phyloP scores from a whole-genome alignment of 2,888 invertebrate genomes.

The Disparrhopalites patrizii region DNA sequence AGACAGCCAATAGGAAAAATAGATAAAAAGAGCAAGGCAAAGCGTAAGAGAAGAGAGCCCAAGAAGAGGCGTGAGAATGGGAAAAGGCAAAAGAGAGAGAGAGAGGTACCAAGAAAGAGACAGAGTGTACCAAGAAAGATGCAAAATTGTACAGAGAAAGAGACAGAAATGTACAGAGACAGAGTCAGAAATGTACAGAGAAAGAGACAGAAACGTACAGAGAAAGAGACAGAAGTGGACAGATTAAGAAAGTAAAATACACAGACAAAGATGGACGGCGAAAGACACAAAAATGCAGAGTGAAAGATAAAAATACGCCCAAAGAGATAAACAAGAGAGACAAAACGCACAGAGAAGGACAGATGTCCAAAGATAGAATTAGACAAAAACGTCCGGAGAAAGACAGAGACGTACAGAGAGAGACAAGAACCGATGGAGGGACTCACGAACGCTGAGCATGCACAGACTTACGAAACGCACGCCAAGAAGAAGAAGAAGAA shows the following conservation, averaged over 20 bases:
- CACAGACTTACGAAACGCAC: constrained; percentile 35
- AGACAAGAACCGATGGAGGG: no score
- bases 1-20: neutral
- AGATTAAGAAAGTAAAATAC: no score
- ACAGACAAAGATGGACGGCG: no score
- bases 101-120: constrained; percentile 18
- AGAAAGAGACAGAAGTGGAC: neutral
- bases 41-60: neutral
- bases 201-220: neutral
- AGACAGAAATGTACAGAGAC: neutral
- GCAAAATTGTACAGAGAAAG: constrained; percentile 6
- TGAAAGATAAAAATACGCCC: no score
- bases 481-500: constrained; percentile 33
- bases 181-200: no score
- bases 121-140: neutral
- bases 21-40: neutral
- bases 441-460: constrained; percentile 13
- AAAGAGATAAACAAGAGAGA: no score
- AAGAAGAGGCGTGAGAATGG: no score
- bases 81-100: constrained; percentile 10
- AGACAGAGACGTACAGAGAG: no score
- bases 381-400: no score
- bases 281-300: no score
- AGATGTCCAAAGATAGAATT: no score
- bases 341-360: no score